These are phyloP conservation scores for Nixonia krombeini DNA, from an alignment of 1,140 invertebrate genomes.

Conservation along the genomic window DNA sequence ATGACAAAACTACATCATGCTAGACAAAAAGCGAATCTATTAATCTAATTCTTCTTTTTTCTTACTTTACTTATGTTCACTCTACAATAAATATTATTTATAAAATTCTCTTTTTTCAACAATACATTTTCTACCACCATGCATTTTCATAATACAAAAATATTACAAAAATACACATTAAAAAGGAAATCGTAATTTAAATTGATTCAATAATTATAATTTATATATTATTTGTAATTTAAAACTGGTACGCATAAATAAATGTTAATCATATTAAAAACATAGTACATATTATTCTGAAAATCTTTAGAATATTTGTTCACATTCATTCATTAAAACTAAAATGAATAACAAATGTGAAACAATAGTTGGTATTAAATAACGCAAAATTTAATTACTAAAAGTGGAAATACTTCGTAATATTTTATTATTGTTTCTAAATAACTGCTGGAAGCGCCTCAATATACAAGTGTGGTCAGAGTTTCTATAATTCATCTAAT, in stretches of 20 bases:
- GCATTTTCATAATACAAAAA: slow-evolving; percentile 61
- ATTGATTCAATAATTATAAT: slow-evolving; percentile 39
- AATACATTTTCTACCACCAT: slow-evolving; percentile 44
- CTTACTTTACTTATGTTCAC: slow-evolving; percentile 20
- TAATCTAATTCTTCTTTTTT: slow-evolving; percentile 5
- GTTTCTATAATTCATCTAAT: no score
- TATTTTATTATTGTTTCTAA: no score
- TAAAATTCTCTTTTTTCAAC: slow-evolving; percentile 49
- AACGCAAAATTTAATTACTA: no score
- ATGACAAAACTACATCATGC: neutral
- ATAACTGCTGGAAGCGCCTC: no score
- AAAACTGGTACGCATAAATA: slow-evolving; percentile 38
- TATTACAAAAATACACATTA: slow-evolving; percentile 51
- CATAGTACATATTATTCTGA: slow-evolving; percentile 32
- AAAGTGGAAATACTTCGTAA: no score
- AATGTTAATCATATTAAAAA: slow-evolving; percentile 17
- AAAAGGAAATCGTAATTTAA: slow-evolving; percentile 36
- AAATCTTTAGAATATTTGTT: slow-evolving; percentile 43
- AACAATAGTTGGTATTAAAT: no score
- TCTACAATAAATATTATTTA: slow-evolving; percentile 49
- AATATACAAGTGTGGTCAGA: no score
- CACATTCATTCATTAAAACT: slow-evolving; percentile 30
- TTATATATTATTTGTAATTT: slow-evolving; percentile 39
- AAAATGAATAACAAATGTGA: neutral
- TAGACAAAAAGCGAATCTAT: slow-evolving; percentile 6